Evolutionary conservation across 2,888 invertebrate species (phyloP).

Genomic region (Ariolimax columbianus): DNA sequence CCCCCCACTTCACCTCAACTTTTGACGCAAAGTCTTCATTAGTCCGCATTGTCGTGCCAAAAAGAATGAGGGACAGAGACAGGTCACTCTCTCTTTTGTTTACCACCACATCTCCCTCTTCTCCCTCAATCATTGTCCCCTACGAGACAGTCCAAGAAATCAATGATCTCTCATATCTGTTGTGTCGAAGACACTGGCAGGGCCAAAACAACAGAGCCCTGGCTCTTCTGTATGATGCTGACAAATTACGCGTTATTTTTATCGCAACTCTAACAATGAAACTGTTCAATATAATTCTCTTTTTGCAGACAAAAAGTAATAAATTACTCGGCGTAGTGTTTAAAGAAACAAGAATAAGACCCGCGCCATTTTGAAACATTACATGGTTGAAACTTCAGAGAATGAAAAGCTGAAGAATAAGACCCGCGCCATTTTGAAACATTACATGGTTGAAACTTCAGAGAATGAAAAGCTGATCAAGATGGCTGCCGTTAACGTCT

Average conservation of each 20-base stretch:
- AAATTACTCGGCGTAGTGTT: not conserved
- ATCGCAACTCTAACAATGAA: not conserved
- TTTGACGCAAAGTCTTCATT: not conserved
- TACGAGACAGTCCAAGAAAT: not conserved
- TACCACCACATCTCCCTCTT: slow-evolving; percentile 7
- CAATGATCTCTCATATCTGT: not conserved
- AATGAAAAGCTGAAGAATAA: not conserved
- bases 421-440: not conserved
- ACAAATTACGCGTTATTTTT: not conserved
- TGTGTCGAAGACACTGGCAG: not conserved
- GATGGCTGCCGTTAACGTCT: no score
- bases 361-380: not conserved
- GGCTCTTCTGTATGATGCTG: not conserved
- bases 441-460: not conserved
- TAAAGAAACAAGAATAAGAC: not conserved
- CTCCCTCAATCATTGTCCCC: slow-evolving; percentile 2
- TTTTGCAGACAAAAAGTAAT: not conserved
- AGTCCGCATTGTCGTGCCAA: not conserved
- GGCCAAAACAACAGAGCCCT: not conserved
- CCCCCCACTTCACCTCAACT: not conserved
- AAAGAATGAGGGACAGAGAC: not conserved
- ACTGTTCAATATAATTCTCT: not conserved
- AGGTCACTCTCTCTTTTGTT: not conserved
- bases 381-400: not conserved
- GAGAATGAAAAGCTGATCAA: no score